These are phyloP conservation scores for Barnardius zonarius DNA, from an alignment of 2,113 vertebrate genomes.

Conservation along the genomic window DNA sequence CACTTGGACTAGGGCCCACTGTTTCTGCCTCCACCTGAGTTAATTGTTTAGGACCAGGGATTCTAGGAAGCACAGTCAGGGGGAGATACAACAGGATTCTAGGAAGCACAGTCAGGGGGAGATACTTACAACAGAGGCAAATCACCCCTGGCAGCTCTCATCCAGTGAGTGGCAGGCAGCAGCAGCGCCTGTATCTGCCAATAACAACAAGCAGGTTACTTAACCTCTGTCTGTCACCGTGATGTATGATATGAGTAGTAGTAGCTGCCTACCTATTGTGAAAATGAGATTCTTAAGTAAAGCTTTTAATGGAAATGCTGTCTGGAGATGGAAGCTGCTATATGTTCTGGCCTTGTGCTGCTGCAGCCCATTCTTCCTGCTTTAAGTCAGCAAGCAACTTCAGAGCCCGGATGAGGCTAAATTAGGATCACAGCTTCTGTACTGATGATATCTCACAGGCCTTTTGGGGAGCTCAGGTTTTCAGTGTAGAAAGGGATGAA, in stretches of 20 bases:
- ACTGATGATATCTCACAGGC: not conserved
- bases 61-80: not conserved
- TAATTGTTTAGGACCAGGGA: not conserved
- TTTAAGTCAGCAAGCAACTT: not conserved
- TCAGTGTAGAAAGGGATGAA: not conserved
- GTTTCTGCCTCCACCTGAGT: not conserved
- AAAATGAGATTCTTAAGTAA: not conserved
- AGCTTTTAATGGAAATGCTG: not conserved
- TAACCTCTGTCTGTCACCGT: not conserved
- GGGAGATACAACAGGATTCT: not conserved
- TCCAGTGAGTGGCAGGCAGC: not conserved
- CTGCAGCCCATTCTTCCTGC: not conserved
- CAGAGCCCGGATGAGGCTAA: not conserved
- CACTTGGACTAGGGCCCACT: not conserved
- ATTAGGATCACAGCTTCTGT: not conserved
- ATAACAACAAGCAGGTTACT: not conserved
- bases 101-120: not conserved
- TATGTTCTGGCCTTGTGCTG: not conserved
- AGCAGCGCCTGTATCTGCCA: not conserved
- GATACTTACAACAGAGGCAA: not conserved
- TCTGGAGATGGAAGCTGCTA: not conserved
- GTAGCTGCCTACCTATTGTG: not conserved
- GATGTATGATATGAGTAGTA: accelerated
- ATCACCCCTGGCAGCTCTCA: not conserved
- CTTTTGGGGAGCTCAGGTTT: not conserved